These are phyloP conservation scores for Rhynchopsitta pachyrhyncha DNA, from an alignment of 2,113 vertebrate species.

Conservation along the genomic window DNA sequence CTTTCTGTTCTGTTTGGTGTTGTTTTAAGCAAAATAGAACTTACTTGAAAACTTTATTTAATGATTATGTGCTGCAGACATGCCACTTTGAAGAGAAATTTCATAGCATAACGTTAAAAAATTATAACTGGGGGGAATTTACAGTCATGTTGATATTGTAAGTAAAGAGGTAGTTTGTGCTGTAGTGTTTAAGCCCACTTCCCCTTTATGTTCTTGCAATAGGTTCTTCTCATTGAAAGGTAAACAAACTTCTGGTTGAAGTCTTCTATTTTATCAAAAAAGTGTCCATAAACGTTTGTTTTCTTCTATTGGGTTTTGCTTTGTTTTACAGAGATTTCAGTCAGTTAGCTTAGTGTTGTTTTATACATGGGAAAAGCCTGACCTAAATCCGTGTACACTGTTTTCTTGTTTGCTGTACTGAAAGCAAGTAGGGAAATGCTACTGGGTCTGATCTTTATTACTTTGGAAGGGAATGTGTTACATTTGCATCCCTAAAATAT, in stretches of 20 bases:
- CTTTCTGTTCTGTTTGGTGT: background rate
- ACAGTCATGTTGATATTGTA: background rate
- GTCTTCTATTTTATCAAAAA: background rate
- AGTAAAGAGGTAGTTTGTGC: background rate
- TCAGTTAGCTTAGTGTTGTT: background rate
- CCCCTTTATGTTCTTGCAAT: background rate
- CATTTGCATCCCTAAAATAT: background rate
- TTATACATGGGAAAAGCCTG: background rate
- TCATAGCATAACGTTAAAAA: rapidly evolving
- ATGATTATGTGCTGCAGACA: rapidly evolving
- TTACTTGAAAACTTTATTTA: background rate
- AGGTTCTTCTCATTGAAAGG: background rate
- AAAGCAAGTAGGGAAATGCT: background rate
- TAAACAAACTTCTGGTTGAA: background rate
- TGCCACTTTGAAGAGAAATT: background rate
- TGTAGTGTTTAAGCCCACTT: background rate
- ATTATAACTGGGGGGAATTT: background rate
- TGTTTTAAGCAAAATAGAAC: background rate
- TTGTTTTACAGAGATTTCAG: background rate
- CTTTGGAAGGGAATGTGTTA: background rate
- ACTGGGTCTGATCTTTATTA: background rate
- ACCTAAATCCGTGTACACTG: rapidly evolving
- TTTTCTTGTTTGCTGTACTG: background rate
- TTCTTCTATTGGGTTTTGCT: background rate
- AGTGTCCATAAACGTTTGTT: background rate